Evolutionary conservation across 2,113 vertebrate genomes (phyloP).

Genomic region (Artemisiospiza belli): DNA sequence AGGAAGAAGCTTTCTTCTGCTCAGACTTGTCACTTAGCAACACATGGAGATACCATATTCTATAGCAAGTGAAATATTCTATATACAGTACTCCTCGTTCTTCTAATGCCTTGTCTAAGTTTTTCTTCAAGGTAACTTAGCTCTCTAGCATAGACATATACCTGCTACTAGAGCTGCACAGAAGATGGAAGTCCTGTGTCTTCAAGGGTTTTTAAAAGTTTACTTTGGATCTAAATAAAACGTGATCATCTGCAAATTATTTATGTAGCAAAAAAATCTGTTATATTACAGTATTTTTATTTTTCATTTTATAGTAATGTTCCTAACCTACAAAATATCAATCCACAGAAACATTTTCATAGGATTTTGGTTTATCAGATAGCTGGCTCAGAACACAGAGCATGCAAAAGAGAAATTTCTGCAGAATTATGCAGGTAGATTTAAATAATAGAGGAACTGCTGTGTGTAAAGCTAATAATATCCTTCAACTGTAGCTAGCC

Average conservation of each 20-base stretch:
- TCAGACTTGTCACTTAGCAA: neutral
- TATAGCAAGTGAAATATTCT: neutral
- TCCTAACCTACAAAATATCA: neutral
- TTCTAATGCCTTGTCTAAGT: neutral
- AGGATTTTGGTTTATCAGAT: neutral
- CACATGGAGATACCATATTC: neutral
- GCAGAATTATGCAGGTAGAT: neutral
- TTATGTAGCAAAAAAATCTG: neutral
- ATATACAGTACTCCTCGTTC: neutral
- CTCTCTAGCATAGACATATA: neutral
- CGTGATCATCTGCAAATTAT: neutral
- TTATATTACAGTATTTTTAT: neutral
- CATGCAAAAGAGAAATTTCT: neutral
- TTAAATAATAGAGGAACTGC: neutral
- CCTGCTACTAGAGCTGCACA: neutral
- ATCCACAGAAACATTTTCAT: neutral
- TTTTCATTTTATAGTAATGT: neutral
- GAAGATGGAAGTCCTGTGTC: neutral
- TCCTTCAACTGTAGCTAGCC: neutral
- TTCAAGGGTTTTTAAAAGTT: neutral
- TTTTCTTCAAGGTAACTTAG: neutral
- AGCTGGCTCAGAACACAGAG: neutral
- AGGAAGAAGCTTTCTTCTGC: neutral
- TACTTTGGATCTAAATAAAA: neutral
- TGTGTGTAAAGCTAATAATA: neutral